Conservation (phyloP, 2,113 vertebrate species). For the Dendrocopos noguchii region DNA sequence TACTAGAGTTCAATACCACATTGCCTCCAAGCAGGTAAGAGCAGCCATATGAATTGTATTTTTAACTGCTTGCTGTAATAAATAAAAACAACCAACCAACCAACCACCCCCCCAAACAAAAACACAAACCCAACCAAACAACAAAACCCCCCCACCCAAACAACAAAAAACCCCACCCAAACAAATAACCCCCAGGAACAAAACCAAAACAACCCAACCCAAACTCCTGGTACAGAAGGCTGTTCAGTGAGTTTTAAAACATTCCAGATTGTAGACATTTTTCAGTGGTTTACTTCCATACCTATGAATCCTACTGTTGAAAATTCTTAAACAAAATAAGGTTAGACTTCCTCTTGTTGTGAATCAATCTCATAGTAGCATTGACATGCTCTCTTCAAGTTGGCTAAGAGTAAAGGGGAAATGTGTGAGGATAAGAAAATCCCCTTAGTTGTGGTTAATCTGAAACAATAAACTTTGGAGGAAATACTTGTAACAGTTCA, state of each 20-base stretch:
- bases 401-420: not conserved
- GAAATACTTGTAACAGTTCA: not conserved
- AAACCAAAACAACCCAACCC: no score
- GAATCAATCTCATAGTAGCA: not conserved
- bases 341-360: not conserved
- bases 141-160: no score
- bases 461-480: not conserved
- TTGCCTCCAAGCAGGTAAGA: not conserved
- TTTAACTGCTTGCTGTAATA: not conserved
- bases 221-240: not conserved
- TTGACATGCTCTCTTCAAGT: not conserved
- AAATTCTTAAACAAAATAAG: not conserved
- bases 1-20: not conserved
- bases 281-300: not conserved
- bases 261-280: not conserved
- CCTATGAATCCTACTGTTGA: not conserved
- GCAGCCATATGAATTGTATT: not conserved
- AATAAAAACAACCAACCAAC: not conserved
- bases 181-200: no score
- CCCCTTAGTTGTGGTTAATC: not conserved
- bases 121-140: no score
- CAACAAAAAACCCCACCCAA: no score
- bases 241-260: not conserved
- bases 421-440: not conserved
- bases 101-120: not conserved